Evolutionary conservation across 1,140 invertebrate genomes (phyloP).

Genomic region (Cydia splendana): DNA sequence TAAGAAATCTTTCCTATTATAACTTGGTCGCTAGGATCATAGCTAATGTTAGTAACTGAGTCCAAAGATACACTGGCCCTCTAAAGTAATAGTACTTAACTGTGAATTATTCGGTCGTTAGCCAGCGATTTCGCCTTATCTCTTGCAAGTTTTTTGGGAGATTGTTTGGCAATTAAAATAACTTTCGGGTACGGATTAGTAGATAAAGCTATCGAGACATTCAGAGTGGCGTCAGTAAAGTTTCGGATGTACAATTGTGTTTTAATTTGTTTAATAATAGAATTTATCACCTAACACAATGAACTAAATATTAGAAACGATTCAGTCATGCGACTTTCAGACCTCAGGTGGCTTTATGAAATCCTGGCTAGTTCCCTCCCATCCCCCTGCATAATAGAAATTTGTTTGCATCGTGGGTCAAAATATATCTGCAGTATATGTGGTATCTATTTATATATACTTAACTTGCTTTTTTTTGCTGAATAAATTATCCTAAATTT

Average conservation of each 20-base stretch:
- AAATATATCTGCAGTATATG: too few relatives aligned
- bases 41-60: neutral
- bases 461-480: too few relatives aligned
- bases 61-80: neutral
- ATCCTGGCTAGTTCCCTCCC: too few relatives aligned
- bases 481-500: too few relatives aligned
- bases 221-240: neutral
- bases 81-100: neutral
- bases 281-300: too few relatives aligned
- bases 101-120: constrained; percentile 11
- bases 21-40: neutral
- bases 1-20: neutral
- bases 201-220: neutral
- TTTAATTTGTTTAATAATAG: too few relatives aligned
- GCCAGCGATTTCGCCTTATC: neutral
- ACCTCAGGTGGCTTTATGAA: too few relatives aligned
- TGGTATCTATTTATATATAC: too few relatives aligned
- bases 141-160: neutral
- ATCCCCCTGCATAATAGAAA: too few relatives aligned
- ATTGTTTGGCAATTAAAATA: neutral
- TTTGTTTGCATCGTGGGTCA: too few relatives aligned
- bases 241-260: neutral
- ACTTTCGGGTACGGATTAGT: neutral
- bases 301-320: too few relatives aligned
- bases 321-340: too few relatives aligned